These are phyloP conservation scores for Triplophysa rosa DNA, from an alignment of 2,113 vertebrate species.

Conservation along the genomic window DNA sequence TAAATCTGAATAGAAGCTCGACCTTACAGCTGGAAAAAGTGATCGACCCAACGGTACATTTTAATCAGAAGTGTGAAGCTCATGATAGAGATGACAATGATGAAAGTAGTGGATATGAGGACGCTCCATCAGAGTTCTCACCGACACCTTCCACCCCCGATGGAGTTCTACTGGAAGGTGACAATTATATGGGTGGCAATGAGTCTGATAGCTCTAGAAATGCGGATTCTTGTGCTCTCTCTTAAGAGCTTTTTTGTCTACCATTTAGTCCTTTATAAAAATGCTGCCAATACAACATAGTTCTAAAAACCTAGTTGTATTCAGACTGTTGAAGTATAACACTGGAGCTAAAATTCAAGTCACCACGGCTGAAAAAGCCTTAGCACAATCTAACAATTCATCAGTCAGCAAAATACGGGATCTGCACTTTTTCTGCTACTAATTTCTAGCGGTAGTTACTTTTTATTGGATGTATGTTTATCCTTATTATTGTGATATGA, in stretches of 20 bases:
- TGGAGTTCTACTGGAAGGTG: conserved; percentile 42
- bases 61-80: conserved; percentile 2
- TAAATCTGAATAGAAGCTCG: conserved; percentile 42
- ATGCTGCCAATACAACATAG: too few species aligned
- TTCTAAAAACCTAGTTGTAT: too few species aligned
- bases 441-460: too few species aligned
- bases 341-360: too few species aligned
- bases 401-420: too few species aligned
- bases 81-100: conserved; percentile 60
- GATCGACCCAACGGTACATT: neutral
- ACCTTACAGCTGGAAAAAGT: neutral
- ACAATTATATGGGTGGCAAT: neutral
- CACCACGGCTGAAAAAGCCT: too few species aligned
- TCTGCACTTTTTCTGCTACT: too few species aligned
- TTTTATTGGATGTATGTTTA: too few species aligned
- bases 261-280: too few species aligned
- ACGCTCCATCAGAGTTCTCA: conserved; percentile 70
- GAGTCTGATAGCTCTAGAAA: conserved; percentile 22
- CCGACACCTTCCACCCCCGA: conserved; percentile 47
- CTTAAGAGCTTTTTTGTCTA: conserved; percentile 52
- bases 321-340: too few species aligned
- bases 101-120: conserved; percentile 75
- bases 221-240: conserved; percentile 64
- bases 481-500: too few species aligned
- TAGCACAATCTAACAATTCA: too few species aligned